phyloP scores from a whole-genome alignment of 2,113 vertebrate species.

The Hylia prasina region DNA sequence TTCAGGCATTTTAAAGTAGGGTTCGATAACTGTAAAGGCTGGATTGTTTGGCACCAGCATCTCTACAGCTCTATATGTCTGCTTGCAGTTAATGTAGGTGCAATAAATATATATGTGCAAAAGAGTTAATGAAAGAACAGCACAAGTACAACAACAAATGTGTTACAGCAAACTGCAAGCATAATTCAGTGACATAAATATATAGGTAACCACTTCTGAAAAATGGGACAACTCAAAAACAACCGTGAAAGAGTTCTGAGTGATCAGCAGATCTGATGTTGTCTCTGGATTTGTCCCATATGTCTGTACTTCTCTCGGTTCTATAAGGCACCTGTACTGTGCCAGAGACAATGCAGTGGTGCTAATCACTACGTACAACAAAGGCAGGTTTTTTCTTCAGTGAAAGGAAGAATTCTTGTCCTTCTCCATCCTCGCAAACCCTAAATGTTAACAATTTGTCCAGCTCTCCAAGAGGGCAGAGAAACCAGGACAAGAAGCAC shows the following conservation, averaged over 20 bases:
- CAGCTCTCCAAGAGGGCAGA: background rate
- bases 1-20: background rate
- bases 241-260: background rate
- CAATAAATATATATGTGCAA: background rate
- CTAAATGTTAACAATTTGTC: background rate
- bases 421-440: background rate
- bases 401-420: background rate
- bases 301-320: background rate
- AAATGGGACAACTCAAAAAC: background rate
- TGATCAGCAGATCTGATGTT: background rate
- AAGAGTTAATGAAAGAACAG: background rate
- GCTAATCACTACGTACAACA: rapidly evolving
- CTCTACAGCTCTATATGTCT: background rate
- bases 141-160: background rate
- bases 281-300: background rate
- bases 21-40: background rate
- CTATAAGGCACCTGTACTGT: background rate
- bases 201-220: background rate
- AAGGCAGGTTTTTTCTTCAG: background rate
- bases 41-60: background rate
- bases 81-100: background rate
- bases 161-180: background rate
- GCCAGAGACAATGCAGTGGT: background rate
- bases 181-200: background rate
- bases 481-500: background rate